A percentile compares a stretch with the other conserved stretches of the same genome.
These are phyloP conservation scores for Sphaerophoria rueppellii DNA, from an alignment of 2,888 invertebrate species.

Conservation along the genomic window DNA sequence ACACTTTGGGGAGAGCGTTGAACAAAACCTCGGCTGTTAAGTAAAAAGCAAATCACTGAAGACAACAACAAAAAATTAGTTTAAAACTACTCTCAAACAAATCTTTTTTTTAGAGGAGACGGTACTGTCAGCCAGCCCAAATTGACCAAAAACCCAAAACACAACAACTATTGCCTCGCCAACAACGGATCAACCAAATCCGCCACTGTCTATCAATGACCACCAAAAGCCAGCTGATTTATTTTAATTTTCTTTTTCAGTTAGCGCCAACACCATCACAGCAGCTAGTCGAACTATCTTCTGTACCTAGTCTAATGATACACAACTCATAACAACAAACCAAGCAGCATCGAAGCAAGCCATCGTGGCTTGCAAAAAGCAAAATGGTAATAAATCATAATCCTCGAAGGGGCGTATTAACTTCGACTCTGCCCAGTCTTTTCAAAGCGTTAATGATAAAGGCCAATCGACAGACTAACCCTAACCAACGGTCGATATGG, in stretches of 20 bases:
- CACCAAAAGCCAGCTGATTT: conserved; percentile 54
- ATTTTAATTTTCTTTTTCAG: conserved; percentile 60
- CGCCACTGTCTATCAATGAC: neutral
- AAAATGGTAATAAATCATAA: conserved; percentile 69
- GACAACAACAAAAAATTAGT: too few relatives aligned
- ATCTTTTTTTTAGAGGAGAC: too few relatives aligned
- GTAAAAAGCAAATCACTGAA: too few relatives aligned
- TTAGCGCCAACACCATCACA: conserved; percentile 12
- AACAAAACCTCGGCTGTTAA: too few relatives aligned
- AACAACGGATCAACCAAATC: neutral
- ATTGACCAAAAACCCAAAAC: too few relatives aligned
- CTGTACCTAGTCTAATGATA: conserved; percentile 42
- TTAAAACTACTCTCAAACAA: too few relatives aligned
- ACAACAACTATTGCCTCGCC: too few relatives aligned
- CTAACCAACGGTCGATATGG: neutral
- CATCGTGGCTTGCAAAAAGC: conserved; percentile 44
- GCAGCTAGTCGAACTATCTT: conserved; percentile 3
- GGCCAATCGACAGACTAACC: neutral
- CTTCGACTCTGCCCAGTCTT: neutral
- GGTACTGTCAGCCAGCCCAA: too few relatives aligned
- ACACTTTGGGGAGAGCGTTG: too few relatives aligned
- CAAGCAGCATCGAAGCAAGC: too few relatives aligned
- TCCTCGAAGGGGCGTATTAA: conserved; percentile 62
- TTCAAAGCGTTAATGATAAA: conserved; percentile 1
- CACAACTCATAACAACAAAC: conserved; percentile 35